Evolutionary conservation across 2,113 vertebrate genomes (phyloP).

Genomic region (Eulemur macaco): DNA sequence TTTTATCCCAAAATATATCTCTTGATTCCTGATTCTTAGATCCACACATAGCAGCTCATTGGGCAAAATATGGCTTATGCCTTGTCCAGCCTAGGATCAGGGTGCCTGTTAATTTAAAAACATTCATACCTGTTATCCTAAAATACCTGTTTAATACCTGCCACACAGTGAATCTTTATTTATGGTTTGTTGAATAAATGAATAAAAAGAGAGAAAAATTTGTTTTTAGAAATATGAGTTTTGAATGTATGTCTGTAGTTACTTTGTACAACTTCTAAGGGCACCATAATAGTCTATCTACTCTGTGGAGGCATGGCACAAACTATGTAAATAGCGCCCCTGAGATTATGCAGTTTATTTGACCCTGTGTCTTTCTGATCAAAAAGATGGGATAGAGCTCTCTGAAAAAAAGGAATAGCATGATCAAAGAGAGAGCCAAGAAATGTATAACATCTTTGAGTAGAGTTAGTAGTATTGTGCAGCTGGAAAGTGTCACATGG

Average conservation of each 20-base stretch:
- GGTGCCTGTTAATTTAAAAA: not conserved
- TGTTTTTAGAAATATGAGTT: not conserved
- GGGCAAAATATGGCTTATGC: not conserved
- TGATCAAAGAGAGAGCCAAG: not conserved
- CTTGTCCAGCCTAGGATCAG: not conserved
- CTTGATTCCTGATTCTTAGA: not conserved
- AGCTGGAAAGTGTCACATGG: not conserved
- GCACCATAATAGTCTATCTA: not conserved
- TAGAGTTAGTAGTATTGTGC: not conserved
- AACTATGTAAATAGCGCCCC: not conserved
- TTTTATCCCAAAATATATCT: not conserved
- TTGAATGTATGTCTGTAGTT: not conserved
- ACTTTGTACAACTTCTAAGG: not conserved
- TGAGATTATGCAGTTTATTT: not conserved
- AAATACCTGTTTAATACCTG: not conserved
- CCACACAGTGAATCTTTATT: not conserved
- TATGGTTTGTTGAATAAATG: not conserved
- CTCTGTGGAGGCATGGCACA: no score
- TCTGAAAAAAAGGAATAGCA: not conserved
- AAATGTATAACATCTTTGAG: not conserved
- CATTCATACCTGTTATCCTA: not conserved
- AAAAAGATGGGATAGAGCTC: not conserved
- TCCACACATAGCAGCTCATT: not conserved
- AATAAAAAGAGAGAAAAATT: not conserved
- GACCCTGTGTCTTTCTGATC: not conserved